Evolutionary conservation across 2,888 invertebrate genomes (phyloP), one percentile per base, ranked within the genome.

Genomic region (Chorisops tibialis): DNA sequence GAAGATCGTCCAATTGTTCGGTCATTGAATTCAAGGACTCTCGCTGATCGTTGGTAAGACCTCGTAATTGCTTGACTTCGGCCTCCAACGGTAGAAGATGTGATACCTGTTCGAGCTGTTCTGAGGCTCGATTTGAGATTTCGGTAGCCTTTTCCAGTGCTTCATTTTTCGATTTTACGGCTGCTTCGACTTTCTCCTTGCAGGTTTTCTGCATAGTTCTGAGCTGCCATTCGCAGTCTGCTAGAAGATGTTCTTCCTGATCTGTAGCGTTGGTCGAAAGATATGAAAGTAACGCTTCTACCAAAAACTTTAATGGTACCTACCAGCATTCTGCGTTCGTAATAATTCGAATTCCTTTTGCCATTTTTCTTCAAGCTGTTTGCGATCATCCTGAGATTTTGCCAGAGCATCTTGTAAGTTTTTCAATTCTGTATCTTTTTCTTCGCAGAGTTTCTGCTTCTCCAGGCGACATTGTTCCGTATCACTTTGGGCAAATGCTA

Each of bases 201-300:
- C 88, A 87, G 7, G 81, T 79, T 68, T 85, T 85, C 78, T 90
- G 88, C 69, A 90, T 83, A 74, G 89, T 88, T 39, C 91, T 75
- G 73, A 90, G 80, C 79, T 91, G 89, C 90, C 90, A 91, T 79
- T 91, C 91, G 77, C 90, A 91, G 79, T 91, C 91, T 3, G 86
- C 85, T 68, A 91, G 79, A 70, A 91, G 81, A 62, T 85, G 81
- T 70, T 89, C 88, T 52, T 91, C 90, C 52, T 88, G 81, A 56
- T 87, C 83, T 58, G 45, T 3, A 56, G 50, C 39, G 11, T 18
- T 18, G 4, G 4, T 24, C 4, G 12, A 16, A 37, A 21, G 16
- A 5, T 5, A 35, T 18, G 35, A 18, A 35, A 48, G 19, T 9
- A 39, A 12, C 18, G 4, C 38, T 16, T 37, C 6, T 21, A 14